phyloP scores from a whole-genome alignment of 1,140 invertebrate species.

The Trypoxylus dichotomus region DNA sequence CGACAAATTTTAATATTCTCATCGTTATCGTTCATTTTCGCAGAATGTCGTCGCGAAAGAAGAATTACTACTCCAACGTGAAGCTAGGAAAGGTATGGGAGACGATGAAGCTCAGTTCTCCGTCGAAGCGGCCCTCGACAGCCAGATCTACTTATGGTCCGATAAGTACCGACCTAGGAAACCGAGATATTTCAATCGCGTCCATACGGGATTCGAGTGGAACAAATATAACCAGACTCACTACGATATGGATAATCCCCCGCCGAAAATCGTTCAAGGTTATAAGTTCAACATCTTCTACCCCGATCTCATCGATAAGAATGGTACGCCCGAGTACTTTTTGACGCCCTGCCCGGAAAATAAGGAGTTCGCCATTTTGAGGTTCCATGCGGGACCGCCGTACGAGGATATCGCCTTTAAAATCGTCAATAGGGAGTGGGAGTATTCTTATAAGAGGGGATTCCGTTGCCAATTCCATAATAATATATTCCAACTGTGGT shows the following conservation, averaged over 20 bases:
- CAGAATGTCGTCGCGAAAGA: slow-evolving; percentile 60
- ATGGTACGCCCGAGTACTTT: slow-evolving; percentile 90
- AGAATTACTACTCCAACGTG: slow-evolving; percentile 68
- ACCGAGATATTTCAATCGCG: slow-evolving; percentile 96
- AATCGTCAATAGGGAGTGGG: slow-evolving; percentile 99
- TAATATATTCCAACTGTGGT: slow-evolving; percentile 99
- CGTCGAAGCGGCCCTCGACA: slow-evolving; percentile 84
- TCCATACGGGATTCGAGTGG: slow-evolving; percentile 98
- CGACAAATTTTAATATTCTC: no score
- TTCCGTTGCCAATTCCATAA: slow-evolving; percentile 99
- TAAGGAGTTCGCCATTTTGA: slow-evolving; percentile 91
- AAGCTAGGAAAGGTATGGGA: slow-evolving; percentile 87
- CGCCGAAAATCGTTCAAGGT: slow-evolving; percentile 99
- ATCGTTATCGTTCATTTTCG: slow-evolving; percentile 32
- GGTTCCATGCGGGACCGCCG: slow-evolving; percentile 95
- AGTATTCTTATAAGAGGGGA: slow-evolving; percentile 97
- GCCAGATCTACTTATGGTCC: slow-evolving; percentile 92
- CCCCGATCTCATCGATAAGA: slow-evolving; percentile 97
- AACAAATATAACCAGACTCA: slow-evolving; percentile 99
- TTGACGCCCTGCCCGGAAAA: slow-evolving; percentile 91
- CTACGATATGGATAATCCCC: slow-evolving; percentile 99
- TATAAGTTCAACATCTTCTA: slow-evolving; percentile 99
- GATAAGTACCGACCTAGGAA: slow-evolving; percentile 98
- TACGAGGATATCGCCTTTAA: slow-evolving; percentile 99
- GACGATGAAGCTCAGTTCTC: slow-evolving; percentile 90